A percentile compares a stretch with the other conserved stretches of the same genome.
phyloP scores from a whole-genome alignment of 1,140 invertebrate genomes.

The Subanguina moxae region DNA sequence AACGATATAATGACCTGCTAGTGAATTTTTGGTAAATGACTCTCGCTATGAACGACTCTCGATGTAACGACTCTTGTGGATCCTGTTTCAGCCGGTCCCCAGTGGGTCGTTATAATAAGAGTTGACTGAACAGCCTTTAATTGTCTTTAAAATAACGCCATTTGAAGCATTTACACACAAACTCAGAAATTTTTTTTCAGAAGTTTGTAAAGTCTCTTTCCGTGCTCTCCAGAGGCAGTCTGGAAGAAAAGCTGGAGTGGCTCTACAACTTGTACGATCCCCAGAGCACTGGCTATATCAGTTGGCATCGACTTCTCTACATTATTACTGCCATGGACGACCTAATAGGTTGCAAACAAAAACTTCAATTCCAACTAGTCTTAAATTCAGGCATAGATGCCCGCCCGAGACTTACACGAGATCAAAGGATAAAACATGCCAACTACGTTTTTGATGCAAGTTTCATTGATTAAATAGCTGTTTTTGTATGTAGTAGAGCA shows the following conservation, averaged over 20 bases:
- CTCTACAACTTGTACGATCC: slow-evolving; percentile 32
- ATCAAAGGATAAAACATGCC: not conserved
- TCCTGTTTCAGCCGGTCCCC: too few species aligned
- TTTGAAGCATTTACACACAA: too few species aligned
- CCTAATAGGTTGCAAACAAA: slow-evolving; percentile 13
- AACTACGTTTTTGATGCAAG: slow-evolving; percentile 6
- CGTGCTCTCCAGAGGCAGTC: slow-evolving; percentile 16
- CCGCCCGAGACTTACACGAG: slow-evolving; percentile 3
- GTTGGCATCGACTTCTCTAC: slow-evolving; percentile 30
- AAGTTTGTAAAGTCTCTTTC: slow-evolving; percentile 30
- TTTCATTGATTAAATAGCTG: not conserved
- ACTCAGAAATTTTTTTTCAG: slow-evolving; percentile 14
- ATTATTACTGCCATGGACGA: slow-evolving; percentile 31
- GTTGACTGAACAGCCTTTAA: too few species aligned
- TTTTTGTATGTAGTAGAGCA: not conserved
- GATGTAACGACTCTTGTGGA: too few species aligned
- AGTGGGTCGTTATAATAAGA: too few species aligned
- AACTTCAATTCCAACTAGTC: not conserved
- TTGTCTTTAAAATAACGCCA: too few species aligned
- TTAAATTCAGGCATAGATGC: slow-evolving; percentile 1
- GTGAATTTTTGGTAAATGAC: too few species aligned
- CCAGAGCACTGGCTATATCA: slow-evolving; percentile 16
- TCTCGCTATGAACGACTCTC: too few species aligned
- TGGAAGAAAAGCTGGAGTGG: slow-evolving; percentile 36
- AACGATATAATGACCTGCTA: too few species aligned